Evolutionary conservation across 1,140 invertebrate species (phyloP), one percentile per base, ranked within the genome.

Genomic region (Tetramorium alpestre): DNA sequence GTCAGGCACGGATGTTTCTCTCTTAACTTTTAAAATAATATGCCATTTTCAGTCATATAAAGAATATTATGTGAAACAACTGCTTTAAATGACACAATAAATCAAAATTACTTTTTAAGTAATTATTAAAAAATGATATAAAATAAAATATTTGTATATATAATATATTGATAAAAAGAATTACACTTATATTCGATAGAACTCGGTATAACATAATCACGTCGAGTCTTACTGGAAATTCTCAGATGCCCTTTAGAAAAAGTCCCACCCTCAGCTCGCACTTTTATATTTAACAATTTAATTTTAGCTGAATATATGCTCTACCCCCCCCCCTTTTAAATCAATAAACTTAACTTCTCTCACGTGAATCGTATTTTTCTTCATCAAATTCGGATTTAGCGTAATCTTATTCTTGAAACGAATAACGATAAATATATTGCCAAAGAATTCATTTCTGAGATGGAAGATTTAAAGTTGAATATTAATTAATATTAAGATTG

Each of bases 281-380:
- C n/a, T 69, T 69, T 69, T 81, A 81, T 81, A 69, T 81, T 81
- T 81, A 81, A 67, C 77, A 70, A 41, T 81, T 69, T 70, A 81
- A 69, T 81, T 54, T 81, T 70, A 81, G n/a, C n/a, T 25, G 16
- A 22, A 28, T 33, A 5, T 25, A 16, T 28, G 7, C 64, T n/a
- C 16, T 41, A 33, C 0, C 3, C 4, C 5, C 1, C 4, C 38
- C 10, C 38, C 5, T 51, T 28, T 33, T 41, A 54, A 70, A 70
- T 70, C 77, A 64, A 81, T 81, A 69, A 69, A 28, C 28, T 69
- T 41, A 25, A 44, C 38, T 80, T 41, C 22, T 78, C n/a, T 41
- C n/a, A 8, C 7, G 33, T 60, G 6, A 78, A 49, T 64, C 54
- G 6, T 49, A 22, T 18, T 25, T 60, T 33, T 44, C 13, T 41